Evolutionary conservation across 2,797 vertebrate genomes (phyloP).

Genomic region (Hybognathus amarus): DNA sequence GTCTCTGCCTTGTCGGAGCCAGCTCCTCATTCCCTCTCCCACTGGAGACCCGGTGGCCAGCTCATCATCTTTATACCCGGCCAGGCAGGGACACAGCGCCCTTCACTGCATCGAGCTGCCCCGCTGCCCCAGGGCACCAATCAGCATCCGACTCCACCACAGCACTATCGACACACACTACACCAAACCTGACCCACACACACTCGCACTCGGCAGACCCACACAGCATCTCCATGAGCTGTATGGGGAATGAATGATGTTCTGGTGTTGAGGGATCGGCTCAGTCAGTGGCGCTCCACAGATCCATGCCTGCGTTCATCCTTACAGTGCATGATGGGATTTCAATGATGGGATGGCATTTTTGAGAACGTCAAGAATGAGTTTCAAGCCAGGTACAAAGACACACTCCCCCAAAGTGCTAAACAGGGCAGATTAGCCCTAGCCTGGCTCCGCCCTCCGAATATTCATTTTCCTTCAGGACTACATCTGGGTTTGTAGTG

Average conservation of each 20-base stretch:
- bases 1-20: constrained; percentile 49
- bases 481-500: no score
- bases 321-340: background rate
- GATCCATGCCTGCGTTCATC: background rate
- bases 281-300: background rate
- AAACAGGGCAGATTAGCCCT: no score
- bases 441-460: no score
- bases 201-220: background rate
- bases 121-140: constrained; percentile 60
- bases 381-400: background rate
- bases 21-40: constrained; percentile 60
- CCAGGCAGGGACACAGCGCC: constrained; percentile 68
- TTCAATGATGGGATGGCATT: no score
- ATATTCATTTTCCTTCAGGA: no score
- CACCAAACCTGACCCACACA: background rate
- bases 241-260: background rate
- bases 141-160: constrained; percentile 57
- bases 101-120: constrained; percentile 74
- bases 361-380: background rate
- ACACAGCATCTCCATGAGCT: background rate
- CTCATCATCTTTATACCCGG: constrained; percentile 69
- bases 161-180: background rate
- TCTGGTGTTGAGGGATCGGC: background rate
- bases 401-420: background rate
- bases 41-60: constrained; percentile 38